phyloP scores from a whole-genome alignment of 1,140 invertebrate species.

The Drosophila nigromelanica region DNA sequence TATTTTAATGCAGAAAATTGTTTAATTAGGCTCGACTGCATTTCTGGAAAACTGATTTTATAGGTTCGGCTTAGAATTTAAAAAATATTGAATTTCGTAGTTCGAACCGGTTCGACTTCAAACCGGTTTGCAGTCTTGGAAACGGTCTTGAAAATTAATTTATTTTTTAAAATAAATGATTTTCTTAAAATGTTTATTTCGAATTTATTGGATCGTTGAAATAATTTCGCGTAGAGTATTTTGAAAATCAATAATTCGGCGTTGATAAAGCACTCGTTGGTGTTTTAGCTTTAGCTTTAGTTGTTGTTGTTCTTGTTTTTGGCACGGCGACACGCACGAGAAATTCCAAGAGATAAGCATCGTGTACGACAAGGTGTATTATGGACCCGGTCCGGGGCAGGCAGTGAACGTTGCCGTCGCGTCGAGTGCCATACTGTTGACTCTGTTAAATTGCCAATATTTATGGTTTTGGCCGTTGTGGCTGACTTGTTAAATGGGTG shows the following conservation, averaged over 20 bases:
- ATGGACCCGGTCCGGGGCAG: conserved; percentile 57
- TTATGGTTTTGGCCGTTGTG: conserved; percentile 72
- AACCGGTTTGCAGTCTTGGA: no score
- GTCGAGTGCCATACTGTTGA: conserved; percentile 81
- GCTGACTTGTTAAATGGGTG: conserved; percentile 83
- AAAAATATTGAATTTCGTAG: no score
- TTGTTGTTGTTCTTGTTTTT: conserved; percentile 56
- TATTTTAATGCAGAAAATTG: no score
- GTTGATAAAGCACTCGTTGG: neutral
- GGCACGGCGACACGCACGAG: conserved; percentile 78
- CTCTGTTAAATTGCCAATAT: conserved; percentile 83
- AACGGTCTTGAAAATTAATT: no score
- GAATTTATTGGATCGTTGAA: no score
- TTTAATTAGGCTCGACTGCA: no score
- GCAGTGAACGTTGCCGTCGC: conserved; percentile 30
- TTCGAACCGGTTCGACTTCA: no score
- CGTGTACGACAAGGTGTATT: conserved; percentile 83
- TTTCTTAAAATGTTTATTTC: neutral
- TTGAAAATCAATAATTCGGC: neutral
- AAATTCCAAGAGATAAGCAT: conserved; percentile 83
- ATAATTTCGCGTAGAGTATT: neutral
- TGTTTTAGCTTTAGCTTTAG: neutral
- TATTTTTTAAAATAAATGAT: no score
- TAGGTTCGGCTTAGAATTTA: no score
- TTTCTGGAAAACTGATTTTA: no score